phyloP scores from a whole-genome alignment of 1,140 invertebrate species.

The Lithobius niger region DNA sequence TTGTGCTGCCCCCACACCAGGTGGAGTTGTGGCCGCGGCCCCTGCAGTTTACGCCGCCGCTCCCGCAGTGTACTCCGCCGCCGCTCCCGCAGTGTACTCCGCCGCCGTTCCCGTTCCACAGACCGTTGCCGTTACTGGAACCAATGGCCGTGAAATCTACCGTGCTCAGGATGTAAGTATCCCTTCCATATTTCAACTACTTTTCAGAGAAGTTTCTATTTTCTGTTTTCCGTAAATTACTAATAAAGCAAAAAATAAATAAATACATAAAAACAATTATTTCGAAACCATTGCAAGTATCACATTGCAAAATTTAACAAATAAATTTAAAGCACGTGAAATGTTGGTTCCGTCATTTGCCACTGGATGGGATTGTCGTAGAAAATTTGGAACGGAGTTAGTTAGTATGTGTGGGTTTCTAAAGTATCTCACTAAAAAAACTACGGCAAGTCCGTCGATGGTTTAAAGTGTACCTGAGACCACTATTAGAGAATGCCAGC shows the following conservation, averaged over 20 bases:
- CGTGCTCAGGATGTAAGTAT: constrained; percentile 1
- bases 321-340: not conserved
- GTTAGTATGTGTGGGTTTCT: too few relatives aligned
- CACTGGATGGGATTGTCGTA: too few relatives aligned
- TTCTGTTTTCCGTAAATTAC: not conserved
- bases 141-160: constrained; percentile 2
- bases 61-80: not conserved
- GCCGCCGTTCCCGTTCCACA: not conserved
- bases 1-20: not conserved
- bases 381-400: too few relatives aligned
- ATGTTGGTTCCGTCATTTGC: not conserved
- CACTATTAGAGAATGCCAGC: too few relatives aligned
- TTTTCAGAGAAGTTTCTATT: not conserved
- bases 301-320: not conserved
- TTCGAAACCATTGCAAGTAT: not conserved
- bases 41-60: not conserved
- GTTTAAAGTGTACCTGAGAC: too few relatives aligned
- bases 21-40: not conserved
- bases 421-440: too few relatives aligned
- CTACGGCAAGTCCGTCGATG: too few relatives aligned
- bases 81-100: not conserved
- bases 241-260: not conserved
- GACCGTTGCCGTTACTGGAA: not conserved
- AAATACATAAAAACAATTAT: not conserved
- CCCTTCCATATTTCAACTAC: not conserved